A percentile compares a stretch with the other conserved stretches of the same genome.
These are phyloP conservation scores for Mobula hypostoma DNA, from an alignment of 2,113 vertebrate genomes.

Conservation along the genomic window DNA sequence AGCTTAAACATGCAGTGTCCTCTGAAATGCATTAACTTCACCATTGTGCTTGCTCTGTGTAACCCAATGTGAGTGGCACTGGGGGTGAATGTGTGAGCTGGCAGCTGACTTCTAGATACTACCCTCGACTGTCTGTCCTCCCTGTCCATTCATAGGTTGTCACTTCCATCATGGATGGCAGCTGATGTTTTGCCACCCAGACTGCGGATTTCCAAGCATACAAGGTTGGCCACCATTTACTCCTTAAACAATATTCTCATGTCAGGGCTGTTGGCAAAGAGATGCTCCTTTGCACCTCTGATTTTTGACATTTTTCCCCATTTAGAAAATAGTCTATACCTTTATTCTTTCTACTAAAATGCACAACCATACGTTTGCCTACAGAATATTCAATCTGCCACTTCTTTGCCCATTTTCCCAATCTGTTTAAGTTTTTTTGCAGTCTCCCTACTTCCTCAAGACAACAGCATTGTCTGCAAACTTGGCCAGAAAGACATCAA, in stretches of 20 bases:
- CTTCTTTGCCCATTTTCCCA: too few relatives aligned
- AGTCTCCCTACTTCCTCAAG: too few relatives aligned
- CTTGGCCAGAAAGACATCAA: too few relatives aligned
- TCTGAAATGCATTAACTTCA: background rate
- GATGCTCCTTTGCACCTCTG: background rate
- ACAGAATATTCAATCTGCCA: too few relatives aligned
- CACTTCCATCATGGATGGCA: background rate
- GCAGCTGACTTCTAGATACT: background rate
- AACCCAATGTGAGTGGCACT: background rate
- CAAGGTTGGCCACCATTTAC: background rate
- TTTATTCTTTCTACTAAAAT: too few relatives aligned
- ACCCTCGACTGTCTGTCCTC: background rate
- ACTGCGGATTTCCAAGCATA: background rate
- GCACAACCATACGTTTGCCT: too few relatives aligned
- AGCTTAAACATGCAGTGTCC: background rate
- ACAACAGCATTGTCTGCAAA: too few relatives aligned
- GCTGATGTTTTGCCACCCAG: background rate
- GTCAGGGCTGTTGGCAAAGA: background rate
- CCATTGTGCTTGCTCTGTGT: background rate
- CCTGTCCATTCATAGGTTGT: too few relatives aligned
- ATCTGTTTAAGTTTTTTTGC: too few relatives aligned
- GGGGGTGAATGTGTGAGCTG: background rate
- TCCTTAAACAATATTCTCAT: background rate
- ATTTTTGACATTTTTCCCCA: too few relatives aligned
- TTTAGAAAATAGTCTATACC: too few relatives aligned